Conservation (phyloP, 2,797 vertebrate species). For the Dryobates pubescens region DNA sequence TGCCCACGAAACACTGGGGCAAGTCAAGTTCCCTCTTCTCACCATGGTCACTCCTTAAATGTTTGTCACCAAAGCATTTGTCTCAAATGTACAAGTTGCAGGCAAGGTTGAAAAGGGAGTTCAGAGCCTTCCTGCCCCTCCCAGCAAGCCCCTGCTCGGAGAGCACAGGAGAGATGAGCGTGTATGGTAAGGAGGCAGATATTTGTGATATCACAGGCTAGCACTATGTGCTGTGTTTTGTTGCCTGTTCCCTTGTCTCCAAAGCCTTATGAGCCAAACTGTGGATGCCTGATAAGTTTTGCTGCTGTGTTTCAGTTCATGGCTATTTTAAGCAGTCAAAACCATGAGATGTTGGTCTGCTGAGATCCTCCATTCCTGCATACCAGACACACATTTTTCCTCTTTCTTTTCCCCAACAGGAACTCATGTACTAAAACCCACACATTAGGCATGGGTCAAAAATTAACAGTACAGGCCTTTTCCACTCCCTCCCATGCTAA, state of each 20-base stretch:
- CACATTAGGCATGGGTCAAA: not conserved
- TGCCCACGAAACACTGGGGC: not conserved
- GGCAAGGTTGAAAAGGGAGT: not conserved
- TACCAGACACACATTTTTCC: not conserved
- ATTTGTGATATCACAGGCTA: not conserved
- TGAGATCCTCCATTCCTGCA: not conserved
- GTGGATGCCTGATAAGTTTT: not conserved
- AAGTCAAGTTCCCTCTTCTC: not conserved
- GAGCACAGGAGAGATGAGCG: rapidly evolving
- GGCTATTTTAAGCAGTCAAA: not conserved
- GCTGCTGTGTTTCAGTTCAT: not conserved
- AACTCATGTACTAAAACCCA: not conserved
- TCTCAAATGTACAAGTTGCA: not conserved
- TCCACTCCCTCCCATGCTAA: not conserved
- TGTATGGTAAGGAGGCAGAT: not conserved
- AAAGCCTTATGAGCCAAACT: not conserved
- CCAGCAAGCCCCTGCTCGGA: not conserved
- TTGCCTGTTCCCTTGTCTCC: not conserved
- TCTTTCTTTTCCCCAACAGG: not conserved
- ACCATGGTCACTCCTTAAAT: rapidly evolving
- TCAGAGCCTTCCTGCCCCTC: not conserved
- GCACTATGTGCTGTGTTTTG: not conserved
- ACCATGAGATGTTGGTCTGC: not conserved
- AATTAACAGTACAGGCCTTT: not conserved
- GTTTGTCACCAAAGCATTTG: not conserved